phyloP scores from a whole-genome alignment of 2,113 vertebrate species.

The Panurus biarmicus region DNA sequence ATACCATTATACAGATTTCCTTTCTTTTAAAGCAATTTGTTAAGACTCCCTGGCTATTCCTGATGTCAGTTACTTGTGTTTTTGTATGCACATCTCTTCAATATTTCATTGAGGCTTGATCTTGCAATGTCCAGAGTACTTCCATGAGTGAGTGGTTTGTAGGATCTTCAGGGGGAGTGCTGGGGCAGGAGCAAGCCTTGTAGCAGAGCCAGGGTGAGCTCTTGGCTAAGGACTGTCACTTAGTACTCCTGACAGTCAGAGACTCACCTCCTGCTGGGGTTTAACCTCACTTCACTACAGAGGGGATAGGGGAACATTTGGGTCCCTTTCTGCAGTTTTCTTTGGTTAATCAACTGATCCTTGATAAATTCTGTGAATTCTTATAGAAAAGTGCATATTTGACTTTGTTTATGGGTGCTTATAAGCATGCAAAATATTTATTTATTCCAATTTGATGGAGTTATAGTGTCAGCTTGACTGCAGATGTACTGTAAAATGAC shows the following conservation, averaged over 20 bases:
- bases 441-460: neutral
- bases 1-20: neutral
- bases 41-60: neutral
- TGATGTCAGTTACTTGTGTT: neutral
- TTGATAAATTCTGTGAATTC: neutral
- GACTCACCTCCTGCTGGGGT: neutral
- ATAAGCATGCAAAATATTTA: neutral
- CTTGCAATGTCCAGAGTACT: neutral
- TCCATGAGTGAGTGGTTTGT: neutral
- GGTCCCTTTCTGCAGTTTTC: neutral
- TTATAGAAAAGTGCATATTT: neutral
- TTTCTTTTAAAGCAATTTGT: neutral
- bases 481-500: neutral
- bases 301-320: neutral
- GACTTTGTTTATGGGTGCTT: neutral
- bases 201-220: neutral
- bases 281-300: neutral
- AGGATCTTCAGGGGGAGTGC: neutral
- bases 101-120: constrained; percentile 24
- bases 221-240: neutral
- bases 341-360: neutral
- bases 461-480: neutral
- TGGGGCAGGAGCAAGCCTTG: neutral
- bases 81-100: neutral
- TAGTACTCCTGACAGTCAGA: neutral